phyloP scores from a whole-genome alignment of 2,888 invertebrate genomes.

The Ophraella communa region DNA sequence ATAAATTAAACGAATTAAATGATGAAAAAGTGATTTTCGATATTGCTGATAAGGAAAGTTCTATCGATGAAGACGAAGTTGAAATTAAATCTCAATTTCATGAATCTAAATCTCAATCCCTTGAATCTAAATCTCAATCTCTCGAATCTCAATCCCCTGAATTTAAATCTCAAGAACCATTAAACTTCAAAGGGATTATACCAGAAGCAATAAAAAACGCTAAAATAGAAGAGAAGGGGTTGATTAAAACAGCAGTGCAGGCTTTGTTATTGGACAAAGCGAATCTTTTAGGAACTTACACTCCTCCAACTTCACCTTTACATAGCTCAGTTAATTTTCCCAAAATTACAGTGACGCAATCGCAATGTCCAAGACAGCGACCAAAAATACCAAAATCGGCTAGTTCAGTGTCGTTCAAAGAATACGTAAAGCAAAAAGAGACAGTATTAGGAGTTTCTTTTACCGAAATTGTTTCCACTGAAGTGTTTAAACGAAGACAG shows the following conservation, averaged over 20 bases:
- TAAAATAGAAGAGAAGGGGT: conserved; percentile 44
- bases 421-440: conserved; percentile 54
- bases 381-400: conserved; percentile 37
- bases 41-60: neutral
- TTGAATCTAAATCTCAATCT: too few relatives aligned
- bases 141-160: too few relatives aligned
- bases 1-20: neutral
- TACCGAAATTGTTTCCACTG: conserved; percentile 53
- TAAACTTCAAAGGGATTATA: conserved; percentile 32
- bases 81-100: neutral
- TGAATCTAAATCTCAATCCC: too few relatives aligned
- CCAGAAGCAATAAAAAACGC: conserved; percentile 44
- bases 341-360: conserved; percentile 3
- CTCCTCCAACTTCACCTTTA: conserved; percentile 50
- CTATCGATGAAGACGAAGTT: neutral
- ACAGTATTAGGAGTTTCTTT: conserved; percentile 66
- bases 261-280: conserved; percentile 55
- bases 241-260: conserved; percentile 55
- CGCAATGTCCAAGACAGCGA: conserved; percentile 7
- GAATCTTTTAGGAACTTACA: conserved; percentile 50
- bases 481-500: conserved; percentile 36
- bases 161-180: conserved; percentile 1
- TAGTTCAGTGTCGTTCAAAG: conserved; percentile 49
- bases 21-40: conserved; percentile 1
- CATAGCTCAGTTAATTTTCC: conserved; percentile 36